Conservation (phyloP, 2,113 vertebrate species). For the Prietella phreatophila region DNA sequence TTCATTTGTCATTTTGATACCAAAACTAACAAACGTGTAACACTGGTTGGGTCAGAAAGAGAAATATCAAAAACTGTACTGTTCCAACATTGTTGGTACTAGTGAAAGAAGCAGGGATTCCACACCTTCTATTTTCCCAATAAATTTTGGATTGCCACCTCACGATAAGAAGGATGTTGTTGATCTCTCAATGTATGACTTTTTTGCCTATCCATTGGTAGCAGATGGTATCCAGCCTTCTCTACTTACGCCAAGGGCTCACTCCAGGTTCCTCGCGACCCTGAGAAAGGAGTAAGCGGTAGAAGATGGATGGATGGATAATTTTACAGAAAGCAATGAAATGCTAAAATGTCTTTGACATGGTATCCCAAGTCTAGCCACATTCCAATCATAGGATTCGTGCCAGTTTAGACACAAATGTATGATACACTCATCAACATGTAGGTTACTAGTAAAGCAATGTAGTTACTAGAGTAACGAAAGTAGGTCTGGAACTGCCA, state of each 20-base stretch:
- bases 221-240: not conserved
- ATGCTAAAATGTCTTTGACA: not conserved
- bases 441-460: not conserved
- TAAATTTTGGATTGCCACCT: not conserved
- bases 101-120: no score
- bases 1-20: no score
- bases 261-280: not conserved
- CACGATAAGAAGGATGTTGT: not conserved
- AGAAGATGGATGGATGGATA: no score
- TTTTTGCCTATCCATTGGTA: not conserved
- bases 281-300: no score
- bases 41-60: no score
- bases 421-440: not conserved
- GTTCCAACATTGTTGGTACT: no score
- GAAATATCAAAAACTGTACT: no score
- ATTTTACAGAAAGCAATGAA: not conserved
- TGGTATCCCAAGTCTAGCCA: not conserved
- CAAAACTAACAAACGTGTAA: no score
- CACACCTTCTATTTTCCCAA: not conserved
- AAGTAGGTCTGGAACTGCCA: not conserved
- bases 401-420: not conserved
- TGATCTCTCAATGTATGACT: not conserved
- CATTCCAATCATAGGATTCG: not conserved
- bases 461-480: not conserved
- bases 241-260: not conserved